phyloP scores from a whole-genome alignment of 1,140 invertebrate genomes.

The Conus betulinus region DNA sequence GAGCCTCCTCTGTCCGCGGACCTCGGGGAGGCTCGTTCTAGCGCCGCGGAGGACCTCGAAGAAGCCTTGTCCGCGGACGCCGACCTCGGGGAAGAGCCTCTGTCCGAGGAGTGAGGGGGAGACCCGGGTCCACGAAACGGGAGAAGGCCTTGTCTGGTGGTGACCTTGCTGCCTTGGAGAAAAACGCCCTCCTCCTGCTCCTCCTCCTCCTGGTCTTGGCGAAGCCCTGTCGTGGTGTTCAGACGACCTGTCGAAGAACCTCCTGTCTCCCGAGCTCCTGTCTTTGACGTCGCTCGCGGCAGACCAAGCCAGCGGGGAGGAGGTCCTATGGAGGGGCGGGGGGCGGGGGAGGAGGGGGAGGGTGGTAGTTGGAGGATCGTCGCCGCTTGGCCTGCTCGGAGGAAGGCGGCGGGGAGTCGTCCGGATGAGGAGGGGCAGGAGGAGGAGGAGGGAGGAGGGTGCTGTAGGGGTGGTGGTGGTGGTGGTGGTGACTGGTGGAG shows the following conservation, averaged over 20 bases:
- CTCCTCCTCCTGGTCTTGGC: background rate
- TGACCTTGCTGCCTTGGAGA: no score
- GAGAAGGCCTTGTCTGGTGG: conserved; percentile 52
- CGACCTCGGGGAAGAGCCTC: no score
- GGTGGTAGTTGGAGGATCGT: background rate
- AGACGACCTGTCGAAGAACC: background rate
- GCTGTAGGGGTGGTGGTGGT: background rate
- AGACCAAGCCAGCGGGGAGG: no score
- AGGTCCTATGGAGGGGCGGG: no score
- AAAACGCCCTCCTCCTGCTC: no score
- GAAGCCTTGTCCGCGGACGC: no score
- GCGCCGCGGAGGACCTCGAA: no score
- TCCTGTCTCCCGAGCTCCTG: background rate
- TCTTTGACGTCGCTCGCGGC: no score
- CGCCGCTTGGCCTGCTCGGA: background rate
- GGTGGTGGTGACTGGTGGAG: background rate
- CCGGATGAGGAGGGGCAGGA: background rate
- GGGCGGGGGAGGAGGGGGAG: background rate
- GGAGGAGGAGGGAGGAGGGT: background rate
- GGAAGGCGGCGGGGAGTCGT: background rate
- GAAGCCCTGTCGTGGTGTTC: background rate
- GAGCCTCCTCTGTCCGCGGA: conserved; percentile 46
- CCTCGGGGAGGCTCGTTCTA: background rate
- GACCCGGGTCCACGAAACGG: no score
- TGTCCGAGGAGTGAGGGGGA: no score